Evolutionary conservation across 2,888 invertebrate species (phyloP).

Genomic region (Cenopis cana): DNA sequence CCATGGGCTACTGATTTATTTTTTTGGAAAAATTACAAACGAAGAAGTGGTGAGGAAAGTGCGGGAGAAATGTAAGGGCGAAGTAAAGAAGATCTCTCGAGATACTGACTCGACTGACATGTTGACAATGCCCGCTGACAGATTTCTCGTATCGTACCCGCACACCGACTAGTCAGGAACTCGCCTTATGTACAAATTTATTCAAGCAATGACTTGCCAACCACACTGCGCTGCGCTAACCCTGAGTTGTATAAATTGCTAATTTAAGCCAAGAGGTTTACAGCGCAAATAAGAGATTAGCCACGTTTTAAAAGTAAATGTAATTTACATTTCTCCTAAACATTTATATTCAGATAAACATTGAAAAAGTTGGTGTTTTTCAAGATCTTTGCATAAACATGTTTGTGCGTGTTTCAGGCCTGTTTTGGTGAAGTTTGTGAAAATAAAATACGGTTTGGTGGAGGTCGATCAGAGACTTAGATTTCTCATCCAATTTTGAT

Average conservation of each 20-base stretch:
- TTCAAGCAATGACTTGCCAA: constrained; percentile 10
- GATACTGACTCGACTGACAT: too few species aligned
- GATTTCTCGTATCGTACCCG: too few species aligned
- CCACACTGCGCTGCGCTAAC: background rate
- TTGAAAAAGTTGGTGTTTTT: constrained; percentile 1
- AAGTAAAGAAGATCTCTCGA: too few species aligned
- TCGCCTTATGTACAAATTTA: too few species aligned
- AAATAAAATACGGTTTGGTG: constrained; percentile 9
- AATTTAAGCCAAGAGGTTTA: constrained; percentile 32
- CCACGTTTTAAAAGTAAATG: constrained; percentile 22
- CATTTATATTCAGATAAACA: constrained; percentile 20
- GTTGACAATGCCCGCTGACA: too few species aligned
- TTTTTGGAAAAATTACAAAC: too few species aligned
- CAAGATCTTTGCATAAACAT: constrained; percentile 28
- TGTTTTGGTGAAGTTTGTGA: background rate
- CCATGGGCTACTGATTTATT: too few species aligned
- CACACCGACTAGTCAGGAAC: too few species aligned
- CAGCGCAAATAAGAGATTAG: constrained; percentile 36
- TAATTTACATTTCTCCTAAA: constrained; percentile 16
- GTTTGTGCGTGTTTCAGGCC: constrained; percentile 1
- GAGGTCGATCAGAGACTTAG: too few species aligned
- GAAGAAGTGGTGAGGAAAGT: too few species aligned
- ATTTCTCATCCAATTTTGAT: too few species aligned
- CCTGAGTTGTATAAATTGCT: constrained; percentile 30
- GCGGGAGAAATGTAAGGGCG: too few species aligned